A percentile compares a stretch with the other conserved stretches of the same genome.
phyloP scores from a whole-genome alignment of 2,797 vertebrate genomes.

The Distichodus sexfasciatus region DNA sequence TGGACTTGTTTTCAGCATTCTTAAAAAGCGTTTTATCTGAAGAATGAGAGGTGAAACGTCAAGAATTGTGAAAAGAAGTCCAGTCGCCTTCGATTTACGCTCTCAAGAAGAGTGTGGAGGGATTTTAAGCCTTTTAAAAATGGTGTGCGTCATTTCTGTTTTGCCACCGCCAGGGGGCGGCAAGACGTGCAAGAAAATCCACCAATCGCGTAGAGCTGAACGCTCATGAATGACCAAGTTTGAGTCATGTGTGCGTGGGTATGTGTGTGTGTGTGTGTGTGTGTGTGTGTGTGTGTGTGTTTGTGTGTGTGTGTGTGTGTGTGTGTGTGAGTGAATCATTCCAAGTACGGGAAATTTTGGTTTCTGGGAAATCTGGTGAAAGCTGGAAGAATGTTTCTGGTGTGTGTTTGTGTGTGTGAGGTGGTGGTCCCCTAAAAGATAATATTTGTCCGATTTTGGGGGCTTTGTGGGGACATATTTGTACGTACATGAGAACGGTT shows the following conservation, averaged over 20 bases:
- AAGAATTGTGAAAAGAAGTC: too few species aligned
- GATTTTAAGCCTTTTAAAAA: conserved; percentile 43
- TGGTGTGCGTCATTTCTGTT: conserved; percentile 22
- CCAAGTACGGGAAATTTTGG: conserved; percentile 17
- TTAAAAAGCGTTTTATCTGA: too few species aligned
- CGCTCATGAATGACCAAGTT: conserved; percentile 43
- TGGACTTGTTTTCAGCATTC: too few species aligned
- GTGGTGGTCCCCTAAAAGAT: too few species aligned
- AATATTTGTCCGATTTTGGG: too few species aligned
- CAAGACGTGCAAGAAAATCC: not conserved
- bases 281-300: conserved; percentile 33
- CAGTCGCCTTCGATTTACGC: too few species aligned
- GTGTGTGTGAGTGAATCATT: conserved; percentile 12
- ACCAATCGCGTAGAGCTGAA: conserved; percentile 9
- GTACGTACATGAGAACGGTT: too few species aligned
- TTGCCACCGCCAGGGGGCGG: conserved; percentile 35
- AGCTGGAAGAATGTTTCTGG: conserved; percentile 7
- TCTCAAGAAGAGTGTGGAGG: conserved; percentile 7
- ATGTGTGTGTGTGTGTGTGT: conserved; percentile 18
- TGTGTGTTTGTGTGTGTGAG: conserved; percentile 10
- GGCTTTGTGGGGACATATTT: too few species aligned
- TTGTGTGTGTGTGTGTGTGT: not conserved
- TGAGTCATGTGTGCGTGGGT: conserved; percentile 37
- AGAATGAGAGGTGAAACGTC: too few species aligned
- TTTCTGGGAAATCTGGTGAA: conserved; percentile 13